Conservation (phyloP, 2,888 invertebrate species). For the Drosophila crucigera region DNA sequence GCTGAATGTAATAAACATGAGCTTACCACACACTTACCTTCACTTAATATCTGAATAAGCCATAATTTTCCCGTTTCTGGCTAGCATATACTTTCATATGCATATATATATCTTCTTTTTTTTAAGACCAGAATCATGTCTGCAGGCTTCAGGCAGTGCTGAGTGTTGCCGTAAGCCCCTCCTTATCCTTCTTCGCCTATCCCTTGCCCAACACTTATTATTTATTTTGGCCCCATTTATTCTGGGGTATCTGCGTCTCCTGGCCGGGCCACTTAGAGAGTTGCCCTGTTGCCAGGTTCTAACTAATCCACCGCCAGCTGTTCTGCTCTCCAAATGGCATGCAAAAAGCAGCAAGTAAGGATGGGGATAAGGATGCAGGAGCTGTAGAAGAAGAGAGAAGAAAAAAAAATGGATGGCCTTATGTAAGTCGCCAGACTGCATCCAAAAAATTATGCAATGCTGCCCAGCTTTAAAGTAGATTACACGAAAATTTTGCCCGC, state of each 20-base stretch:
- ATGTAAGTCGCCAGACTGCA: conserved; percentile 42
- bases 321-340: conserved; percentile 40
- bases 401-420: conserved; percentile 20
- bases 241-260: conserved; percentile 23
- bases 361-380: conserved; percentile 12
- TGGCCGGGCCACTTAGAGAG: conserved; percentile 46
- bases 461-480: conserved; percentile 75
- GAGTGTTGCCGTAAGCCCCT: conserved; percentile 19
- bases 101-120: conserved; percentile 13
- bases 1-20: conserved; percentile 16
- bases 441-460: conserved; percentile 73
- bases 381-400: conserved; percentile 16
- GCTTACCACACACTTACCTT: conserved; percentile 31
- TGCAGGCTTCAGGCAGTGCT: conserved; percentile 1
- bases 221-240: conserved; percentile 34
- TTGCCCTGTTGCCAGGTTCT: conserved; percentile 5
- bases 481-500: conserved; percentile 73
- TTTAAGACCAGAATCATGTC: conserved; percentile 19
- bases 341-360: conserved; percentile 25
- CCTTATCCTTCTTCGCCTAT: neutral
- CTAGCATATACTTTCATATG: conserved; percentile 23
- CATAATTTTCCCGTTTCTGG: conserved; percentile 31
- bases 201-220: conserved; percentile 1
- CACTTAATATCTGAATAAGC: conserved; percentile 48
- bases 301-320: conserved; percentile 40